Evolutionary conservation across 92 coral and sea anemone genomes (phyloP).

Genomic region (Heteractis magnifica): DNA sequence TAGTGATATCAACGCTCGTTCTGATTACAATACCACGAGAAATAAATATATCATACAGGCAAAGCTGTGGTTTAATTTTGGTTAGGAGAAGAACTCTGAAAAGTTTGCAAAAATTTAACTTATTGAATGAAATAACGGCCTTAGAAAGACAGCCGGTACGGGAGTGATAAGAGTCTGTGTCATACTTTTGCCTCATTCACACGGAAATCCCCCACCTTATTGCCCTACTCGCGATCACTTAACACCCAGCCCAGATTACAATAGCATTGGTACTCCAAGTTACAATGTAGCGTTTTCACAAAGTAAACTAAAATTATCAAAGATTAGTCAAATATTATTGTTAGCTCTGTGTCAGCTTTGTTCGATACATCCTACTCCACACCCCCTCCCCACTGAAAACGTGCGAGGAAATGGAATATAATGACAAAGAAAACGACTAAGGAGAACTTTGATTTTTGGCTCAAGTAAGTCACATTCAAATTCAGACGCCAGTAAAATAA

Average conservation of each 20-base stretch:
- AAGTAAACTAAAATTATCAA: neutral
- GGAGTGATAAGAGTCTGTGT: neutral
- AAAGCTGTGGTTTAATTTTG: neutral
- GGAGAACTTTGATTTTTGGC: neutral
- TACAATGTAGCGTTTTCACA: neutral
- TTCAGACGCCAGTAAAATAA: neutral
- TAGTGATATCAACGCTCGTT: neutral
- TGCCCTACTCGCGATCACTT: neutral
- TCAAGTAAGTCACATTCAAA: neutral
- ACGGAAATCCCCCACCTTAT: neutral
- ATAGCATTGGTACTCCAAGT: too few relatives aligned
- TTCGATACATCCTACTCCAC: neutral
- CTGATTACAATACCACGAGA: neutral
- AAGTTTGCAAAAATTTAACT: neutral
- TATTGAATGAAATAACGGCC: neutral
- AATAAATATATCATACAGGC: neutral
- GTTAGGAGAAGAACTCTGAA: neutral
- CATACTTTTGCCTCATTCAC: neutral
- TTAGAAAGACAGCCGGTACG: neutral
- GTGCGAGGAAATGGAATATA: neutral
- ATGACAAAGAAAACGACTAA: neutral
- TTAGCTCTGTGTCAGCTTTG: neutral
- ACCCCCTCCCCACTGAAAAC: neutral
- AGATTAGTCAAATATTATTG: slow-evolving; percentile 8
- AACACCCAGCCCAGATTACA: neutral